phyloP scores from a whole-genome alignment of 2,888 invertebrate genomes.

The Liodrosophila aerea region DNA sequence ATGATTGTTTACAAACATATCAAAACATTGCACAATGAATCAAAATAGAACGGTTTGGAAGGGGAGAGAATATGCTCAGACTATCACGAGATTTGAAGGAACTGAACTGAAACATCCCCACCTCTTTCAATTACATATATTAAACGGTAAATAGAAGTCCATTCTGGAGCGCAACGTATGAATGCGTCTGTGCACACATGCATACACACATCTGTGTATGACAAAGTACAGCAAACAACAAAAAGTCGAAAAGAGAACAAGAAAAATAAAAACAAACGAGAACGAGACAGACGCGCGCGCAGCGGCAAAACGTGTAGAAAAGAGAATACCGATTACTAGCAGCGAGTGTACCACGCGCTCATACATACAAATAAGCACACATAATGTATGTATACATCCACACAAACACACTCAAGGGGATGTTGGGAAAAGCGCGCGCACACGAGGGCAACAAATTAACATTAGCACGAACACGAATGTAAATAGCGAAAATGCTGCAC shows the following conservation, averaged over 20 bases:
- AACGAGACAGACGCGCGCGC: conserved; percentile 60
- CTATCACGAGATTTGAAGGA: conserved; percentile 9
- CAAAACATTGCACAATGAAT: conserved; percentile 7
- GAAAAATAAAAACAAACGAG: conserved; percentile 76
- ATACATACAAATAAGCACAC: conserved; percentile 38
- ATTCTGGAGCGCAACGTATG: conserved; percentile 28
- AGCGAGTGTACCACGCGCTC: conserved; percentile 52
- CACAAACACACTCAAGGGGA: conserved; percentile 31
- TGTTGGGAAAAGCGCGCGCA: conserved; percentile 72
- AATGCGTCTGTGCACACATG: conserved; percentile 13
- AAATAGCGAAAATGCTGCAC: conserved; percentile 45
- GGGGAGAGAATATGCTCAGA: neutral
- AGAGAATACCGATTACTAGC: conserved; percentile 50
- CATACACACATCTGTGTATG: conserved; percentile 42
- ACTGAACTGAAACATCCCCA: conserved; percentile 20
- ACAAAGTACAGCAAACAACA: conserved; percentile 79
- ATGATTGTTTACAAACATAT: conserved; percentile 34
- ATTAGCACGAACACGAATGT: conserved; percentile 45
- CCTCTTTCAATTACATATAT: conserved; percentile 17
- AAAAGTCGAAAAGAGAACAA: conserved; percentile 75
- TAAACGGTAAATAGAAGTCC: conserved; percentile 31
- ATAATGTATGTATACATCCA: conserved; percentile 21
- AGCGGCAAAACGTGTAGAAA: conserved; percentile 65
- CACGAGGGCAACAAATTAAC: conserved; percentile 66
- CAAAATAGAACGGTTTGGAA: conserved; percentile 1